Percentiles rank a stretch among this genome's conserved stretches.
Evolutionary conservation across 2,888 invertebrate genomes (phyloP).

Genomic region (Exephanes ischioxanthus): DNA sequence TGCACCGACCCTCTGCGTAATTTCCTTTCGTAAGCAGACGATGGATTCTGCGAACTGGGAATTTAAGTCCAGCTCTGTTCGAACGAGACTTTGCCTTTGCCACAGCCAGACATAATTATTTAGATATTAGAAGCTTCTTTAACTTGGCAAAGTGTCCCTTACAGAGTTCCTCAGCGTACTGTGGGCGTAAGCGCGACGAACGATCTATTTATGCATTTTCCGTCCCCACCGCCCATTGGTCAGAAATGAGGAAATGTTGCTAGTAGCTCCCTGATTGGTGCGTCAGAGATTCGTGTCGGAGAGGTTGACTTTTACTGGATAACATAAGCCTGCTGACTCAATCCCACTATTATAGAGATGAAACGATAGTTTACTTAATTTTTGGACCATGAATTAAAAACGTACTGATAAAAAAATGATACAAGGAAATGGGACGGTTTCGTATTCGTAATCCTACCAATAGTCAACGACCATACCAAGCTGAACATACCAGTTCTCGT

Average conservation of each 20-base stretch:
- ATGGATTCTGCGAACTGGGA: not conserved
- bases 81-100: not conserved
- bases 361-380: not conserved
- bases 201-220: not conserved
- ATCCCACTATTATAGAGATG: not conserved
- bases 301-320: not conserved
- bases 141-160: not conserved
- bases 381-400: not conserved
- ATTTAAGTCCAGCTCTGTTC: not conserved
- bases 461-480: too few relatives aligned
- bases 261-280: not conserved
- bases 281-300: not conserved
- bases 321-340: not conserved
- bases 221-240: not conserved
- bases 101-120: not conserved
- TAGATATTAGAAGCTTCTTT: not conserved
- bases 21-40: not conserved
- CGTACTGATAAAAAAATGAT: not conserved
- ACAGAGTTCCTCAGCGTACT: not conserved
- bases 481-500: too few relatives aligned
- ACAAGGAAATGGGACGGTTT: not conserved
- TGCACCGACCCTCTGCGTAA: not conserved
- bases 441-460: not conserved
- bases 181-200: conserved; percentile 55
- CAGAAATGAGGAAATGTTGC: not conserved